Percentiles rank a stretch among this genome's conserved stretches.
These are phyloP conservation scores for Parambassis ranga DNA, from an alignment of 2,797 vertebrate genomes.

Conservation along the genomic window DNA sequence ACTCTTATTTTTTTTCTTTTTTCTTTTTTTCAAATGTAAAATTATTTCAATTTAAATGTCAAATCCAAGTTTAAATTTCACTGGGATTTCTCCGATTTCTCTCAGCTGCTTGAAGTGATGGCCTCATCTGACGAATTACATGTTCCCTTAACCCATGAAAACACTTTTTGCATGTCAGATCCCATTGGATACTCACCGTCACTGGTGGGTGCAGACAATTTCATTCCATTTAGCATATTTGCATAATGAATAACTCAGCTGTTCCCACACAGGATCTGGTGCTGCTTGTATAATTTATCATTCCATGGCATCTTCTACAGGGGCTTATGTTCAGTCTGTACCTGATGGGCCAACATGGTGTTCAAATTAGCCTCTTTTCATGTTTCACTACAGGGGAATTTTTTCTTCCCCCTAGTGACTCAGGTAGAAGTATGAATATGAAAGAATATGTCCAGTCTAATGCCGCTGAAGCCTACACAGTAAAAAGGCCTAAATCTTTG, in stretches of 20 bases:
- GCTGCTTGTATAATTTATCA: conserved; percentile 59
- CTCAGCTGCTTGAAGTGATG: not conserved
- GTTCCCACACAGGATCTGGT: conserved; percentile 34
- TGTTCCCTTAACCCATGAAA: conserved; percentile 22
- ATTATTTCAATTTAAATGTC: not conserved
- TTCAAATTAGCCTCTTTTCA: conserved; percentile 60
- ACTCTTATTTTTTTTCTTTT: not conserved
- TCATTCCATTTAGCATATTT: conserved; percentile 64
- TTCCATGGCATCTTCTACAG: conserved; percentile 38
- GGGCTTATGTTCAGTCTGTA: conserved; percentile 33
- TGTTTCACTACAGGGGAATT: conserved; percentile 37
- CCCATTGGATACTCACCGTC: conserved; percentile 11
- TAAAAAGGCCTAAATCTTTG: too few species aligned
- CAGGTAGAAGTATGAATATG: conserved; percentile 7
- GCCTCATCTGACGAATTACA: conserved; percentile 22
- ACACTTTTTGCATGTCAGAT: conserved; percentile 16
- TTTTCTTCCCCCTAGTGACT: not conserved
- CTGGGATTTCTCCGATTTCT: not conserved
- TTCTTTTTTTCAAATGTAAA: not conserved
- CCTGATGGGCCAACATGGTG: conserved; percentile 52
- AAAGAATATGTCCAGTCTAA: not conserved
- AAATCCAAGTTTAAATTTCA: not conserved
- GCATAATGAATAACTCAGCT: conserved; percentile 63
- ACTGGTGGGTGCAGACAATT: conserved; percentile 38
- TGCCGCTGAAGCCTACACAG: not conserved